phyloP scores from a whole-genome alignment of 2,113 vertebrate species.

The Vulpes lagopus region DNA sequence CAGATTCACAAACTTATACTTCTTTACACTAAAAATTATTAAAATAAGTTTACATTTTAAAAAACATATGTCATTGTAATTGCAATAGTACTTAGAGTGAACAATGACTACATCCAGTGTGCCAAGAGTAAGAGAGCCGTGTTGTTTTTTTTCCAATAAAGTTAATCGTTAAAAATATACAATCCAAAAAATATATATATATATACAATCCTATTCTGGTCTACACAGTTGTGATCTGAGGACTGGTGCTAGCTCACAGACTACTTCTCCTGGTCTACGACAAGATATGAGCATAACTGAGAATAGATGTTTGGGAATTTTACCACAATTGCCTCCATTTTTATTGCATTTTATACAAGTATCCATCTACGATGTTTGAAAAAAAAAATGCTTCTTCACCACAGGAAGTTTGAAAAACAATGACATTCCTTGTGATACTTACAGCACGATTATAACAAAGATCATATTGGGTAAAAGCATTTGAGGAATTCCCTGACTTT shows the following conservation, averaged over 20 bases:
- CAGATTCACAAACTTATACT: background rate
- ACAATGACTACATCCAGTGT: background rate
- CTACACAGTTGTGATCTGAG: background rate
- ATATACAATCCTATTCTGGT: background rate
- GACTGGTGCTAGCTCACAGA: background rate
- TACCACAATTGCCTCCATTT: background rate
- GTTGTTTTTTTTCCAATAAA: background rate
- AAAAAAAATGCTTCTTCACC: background rate
- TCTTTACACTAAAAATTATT: conserved; percentile 35
- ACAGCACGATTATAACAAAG: background rate
- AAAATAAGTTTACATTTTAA: background rate
- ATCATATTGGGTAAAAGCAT: background rate
- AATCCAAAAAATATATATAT: no score
- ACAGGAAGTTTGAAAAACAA: background rate
- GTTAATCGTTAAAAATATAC: background rate
- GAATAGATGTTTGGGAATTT: background rate
- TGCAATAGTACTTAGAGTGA: background rate
- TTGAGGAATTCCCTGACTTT: background rate
- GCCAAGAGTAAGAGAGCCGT: background rate
- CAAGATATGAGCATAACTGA: background rate
- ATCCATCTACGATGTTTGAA: background rate
- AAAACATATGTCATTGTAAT: background rate
- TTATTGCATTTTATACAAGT: background rate
- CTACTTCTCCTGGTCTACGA: background rate
- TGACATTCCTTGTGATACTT: background rate